These are phyloP conservation scores for Parnassius glacialis DNA, from an alignment of 2,888 invertebrate genomes.

Conservation along the genomic window DNA sequence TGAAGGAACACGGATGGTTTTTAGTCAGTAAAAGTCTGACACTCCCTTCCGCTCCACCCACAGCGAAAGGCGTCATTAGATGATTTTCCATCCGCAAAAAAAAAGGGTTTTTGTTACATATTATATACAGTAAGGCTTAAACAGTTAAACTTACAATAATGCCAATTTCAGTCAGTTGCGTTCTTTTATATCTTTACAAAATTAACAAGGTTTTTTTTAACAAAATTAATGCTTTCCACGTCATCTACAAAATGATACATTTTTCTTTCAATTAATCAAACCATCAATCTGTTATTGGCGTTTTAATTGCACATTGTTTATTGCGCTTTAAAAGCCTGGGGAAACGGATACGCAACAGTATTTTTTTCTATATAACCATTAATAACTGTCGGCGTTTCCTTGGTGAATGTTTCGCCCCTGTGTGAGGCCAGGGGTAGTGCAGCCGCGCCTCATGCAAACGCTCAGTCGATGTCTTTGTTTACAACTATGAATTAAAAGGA, in stretches of 20 bases:
- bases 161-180: neutral
- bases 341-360: slow-evolving; percentile 81
- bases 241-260: slow-evolving; percentile 7
- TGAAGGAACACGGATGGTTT: too few species aligned
- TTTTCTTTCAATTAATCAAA: slow-evolving; percentile 55
- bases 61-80: too few species aligned
- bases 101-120: too few species aligned
- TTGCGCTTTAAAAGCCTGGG: slow-evolving; percentile 76
- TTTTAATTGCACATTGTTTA: slow-evolving; percentile 77
- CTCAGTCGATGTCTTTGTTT: slow-evolving; percentile 33
- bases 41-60: too few species aligned
- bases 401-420: slow-evolving; percentile 56
- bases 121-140: too few species aligned
- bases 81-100: too few species aligned
- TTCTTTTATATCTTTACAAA: too few species aligned
- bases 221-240: neutral
- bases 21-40: too few species aligned
- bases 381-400: slow-evolving; percentile 86
- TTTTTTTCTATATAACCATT: slow-evolving; percentile 84
- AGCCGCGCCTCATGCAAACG: slow-evolving; percentile 25
- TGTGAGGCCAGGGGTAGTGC: slow-evolving; percentile 55
- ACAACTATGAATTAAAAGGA: slow-evolving; percentile 26
- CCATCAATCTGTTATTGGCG: slow-evolving; percentile 75
- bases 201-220: too few species aligned
- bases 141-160: too few species aligned